Base-by-base conservation (phyloP, 2,797 vertebrate genomes). In the Sebastes cheni region DNA sequence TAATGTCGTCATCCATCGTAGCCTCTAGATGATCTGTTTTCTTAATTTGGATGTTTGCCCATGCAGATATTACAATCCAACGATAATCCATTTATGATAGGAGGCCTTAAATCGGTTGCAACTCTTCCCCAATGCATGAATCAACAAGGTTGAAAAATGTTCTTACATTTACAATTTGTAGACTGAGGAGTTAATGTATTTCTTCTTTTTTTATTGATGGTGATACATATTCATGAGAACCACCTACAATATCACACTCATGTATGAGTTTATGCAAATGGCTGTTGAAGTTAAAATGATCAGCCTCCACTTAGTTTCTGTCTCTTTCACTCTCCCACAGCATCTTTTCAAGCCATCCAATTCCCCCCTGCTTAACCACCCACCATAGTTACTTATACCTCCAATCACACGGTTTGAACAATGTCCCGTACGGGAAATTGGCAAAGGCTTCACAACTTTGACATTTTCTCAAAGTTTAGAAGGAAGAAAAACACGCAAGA, bases 191-290 rank as follows among this genome's bases (percentile, higher is more conserved):
- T 54, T 52, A 54, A 54, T n/a, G 20, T 11, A n/a, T 54, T n/a
- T 54, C 50, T 52, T 52, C 20, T 22, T 22, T 20, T 84, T 78
- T 83, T 54, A 72, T 62, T 62, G 30, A 16, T 30, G 22, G 42
- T 59, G 23, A 86, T 86, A 78, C 81, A 88, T 90, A 89, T 89
- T 89, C 72, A 89, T 79, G 68, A 71, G 67, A 67, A 12, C 82
- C 85, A 79, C 89, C 84, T 79, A 88, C 86, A 64, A 54, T 68
- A 36, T 59, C 22, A 52, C 68, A 84, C 69, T 73, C 67, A 46
- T 86, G 77, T 42, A 60, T 55, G 61, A 74, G 65, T 86, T 75
- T 77, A 91, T 84, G 85, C 64, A 90, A 86, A 93, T 75, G 10
- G 13, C 9, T 65, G 30, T 67, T 71, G 34, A 75, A 77, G 56